phyloP scores from a whole-genome alignment of 1,140 invertebrate genomes.

The Ephestia elutella region DNA sequence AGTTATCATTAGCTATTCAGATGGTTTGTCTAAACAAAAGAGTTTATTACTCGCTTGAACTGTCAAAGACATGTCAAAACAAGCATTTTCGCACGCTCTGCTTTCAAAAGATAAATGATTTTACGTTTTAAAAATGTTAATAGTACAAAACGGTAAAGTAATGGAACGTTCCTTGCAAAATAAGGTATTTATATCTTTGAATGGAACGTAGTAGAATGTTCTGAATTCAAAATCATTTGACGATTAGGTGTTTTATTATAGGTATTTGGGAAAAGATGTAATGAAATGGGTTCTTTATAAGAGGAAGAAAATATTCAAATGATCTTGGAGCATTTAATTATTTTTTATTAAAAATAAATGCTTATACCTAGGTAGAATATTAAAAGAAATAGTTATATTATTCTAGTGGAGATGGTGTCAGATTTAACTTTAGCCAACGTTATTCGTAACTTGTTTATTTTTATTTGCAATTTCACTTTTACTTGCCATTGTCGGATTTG shows the following conservation, averaged over 20 bases:
- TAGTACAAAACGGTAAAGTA: slow-evolving; percentile 8
- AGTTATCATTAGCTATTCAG: background rate
- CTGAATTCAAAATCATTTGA: slow-evolving; percentile 18
- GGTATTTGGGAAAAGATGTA: slow-evolving; percentile 11
- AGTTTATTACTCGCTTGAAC: slow-evolving; percentile 29
- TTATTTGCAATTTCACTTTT: slow-evolving; percentile 34
- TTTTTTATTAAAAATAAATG: too few relatives aligned
- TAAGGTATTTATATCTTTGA: too few relatives aligned
- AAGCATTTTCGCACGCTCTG: slow-evolving; percentile 43
- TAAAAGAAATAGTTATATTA: too few relatives aligned
- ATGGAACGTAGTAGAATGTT: slow-evolving; percentile 5
- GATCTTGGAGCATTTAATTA: too few relatives aligned
- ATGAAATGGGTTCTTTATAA: background rate
- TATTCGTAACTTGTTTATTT: slow-evolving; percentile 10
- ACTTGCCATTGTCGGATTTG: slow-evolving; percentile 19
- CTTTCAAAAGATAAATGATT: slow-evolving; percentile 23
- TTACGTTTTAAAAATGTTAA: background rate
- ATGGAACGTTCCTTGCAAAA: too few relatives aligned
- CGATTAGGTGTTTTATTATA: slow-evolving; percentile 17
- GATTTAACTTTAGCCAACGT: slow-evolving; percentile 1
- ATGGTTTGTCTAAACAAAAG: slow-evolving; percentile 12
- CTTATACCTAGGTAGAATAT: too few relatives aligned
- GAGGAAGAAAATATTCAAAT: background rate
- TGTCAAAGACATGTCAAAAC: slow-evolving; percentile 43
- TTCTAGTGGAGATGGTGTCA: too few relatives aligned